phyloP scores from a whole-genome alignment of 2,113 vertebrate species.

The Oncorhynchus keta region DNA sequence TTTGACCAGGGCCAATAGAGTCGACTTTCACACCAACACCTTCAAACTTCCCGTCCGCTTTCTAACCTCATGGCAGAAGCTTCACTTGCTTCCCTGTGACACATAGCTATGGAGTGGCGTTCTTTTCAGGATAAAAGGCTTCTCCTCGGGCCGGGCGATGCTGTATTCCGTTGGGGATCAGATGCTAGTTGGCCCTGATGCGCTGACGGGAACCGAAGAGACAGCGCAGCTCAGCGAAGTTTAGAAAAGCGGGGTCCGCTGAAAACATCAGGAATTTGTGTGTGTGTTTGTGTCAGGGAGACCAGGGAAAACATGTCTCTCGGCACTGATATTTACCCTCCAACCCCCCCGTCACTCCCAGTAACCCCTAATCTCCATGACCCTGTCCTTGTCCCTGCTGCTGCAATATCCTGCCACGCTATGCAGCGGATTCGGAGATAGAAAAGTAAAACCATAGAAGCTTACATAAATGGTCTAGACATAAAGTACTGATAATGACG shows the following conservation, averaged over 20 bases:
- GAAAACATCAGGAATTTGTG: slow-evolving; percentile 38
- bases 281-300: slow-evolving; percentile 1
- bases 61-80: neutral
- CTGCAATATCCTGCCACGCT: neutral
- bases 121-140: slow-evolving; percentile 61
- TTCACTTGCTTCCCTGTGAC: slow-evolving; percentile 34
- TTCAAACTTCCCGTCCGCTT: slow-evolving; percentile 41
- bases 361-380: neutral
- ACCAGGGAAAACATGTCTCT: slow-evolving; percentile 24
- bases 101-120: slow-evolving; percentile 22
- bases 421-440: neutral
- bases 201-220: slow-evolving; percentile 57
- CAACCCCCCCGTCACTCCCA: neutral
- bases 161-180: slow-evolving; percentile 37
- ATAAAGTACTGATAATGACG: too few species aligned
- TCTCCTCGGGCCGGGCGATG: slow-evolving; percentile 61
- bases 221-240: slow-evolving; percentile 35
- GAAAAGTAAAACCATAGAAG: neutral
- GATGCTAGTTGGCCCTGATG: slow-evolving; percentile 51
- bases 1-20: slow-evolving; percentile 1
- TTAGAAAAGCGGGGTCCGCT: slow-evolving; percentile 48
- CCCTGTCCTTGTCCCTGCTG: slow-evolving; percentile 47
- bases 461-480: too few species aligned
- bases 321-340: slow-evolving; percentile 48
- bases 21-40: slow-evolving; percentile 50